phyloP scores from a whole-genome alignment of 1,140 invertebrate species.

The Drosophila cardini region DNA sequence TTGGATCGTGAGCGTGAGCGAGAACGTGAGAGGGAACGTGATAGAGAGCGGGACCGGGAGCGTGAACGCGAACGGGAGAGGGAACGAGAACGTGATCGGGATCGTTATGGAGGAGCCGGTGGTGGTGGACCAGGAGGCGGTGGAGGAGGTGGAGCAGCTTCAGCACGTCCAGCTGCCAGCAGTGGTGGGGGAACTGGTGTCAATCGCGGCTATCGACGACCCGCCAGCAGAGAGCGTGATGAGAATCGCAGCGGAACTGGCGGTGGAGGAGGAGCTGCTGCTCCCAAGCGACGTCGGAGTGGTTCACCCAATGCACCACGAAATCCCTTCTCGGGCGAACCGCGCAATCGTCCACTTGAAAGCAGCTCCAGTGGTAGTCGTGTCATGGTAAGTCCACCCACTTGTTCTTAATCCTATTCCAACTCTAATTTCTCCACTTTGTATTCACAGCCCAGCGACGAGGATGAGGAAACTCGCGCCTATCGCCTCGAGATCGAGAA shows the following conservation, averaged over 20 bases:
- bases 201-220: slow-evolving; percentile 56
- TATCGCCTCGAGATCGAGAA: slow-evolving; percentile 89
- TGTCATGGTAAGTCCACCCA: slow-evolving; percentile 50
- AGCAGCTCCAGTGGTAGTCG: slow-evolving; percentile 55
- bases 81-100: slow-evolving; percentile 38
- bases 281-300: slow-evolving; percentile 77
- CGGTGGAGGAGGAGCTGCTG: slow-evolving; percentile 27
- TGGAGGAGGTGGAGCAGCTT: not conserved
- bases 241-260: slow-evolving; percentile 55
- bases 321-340: slow-evolving; percentile 70
- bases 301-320: slow-evolving; percentile 52
- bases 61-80: slow-evolving; percentile 30
- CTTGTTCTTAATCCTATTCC: not conserved
- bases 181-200: slow-evolving; percentile 11
- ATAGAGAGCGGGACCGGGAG: slow-evolving; percentile 53
- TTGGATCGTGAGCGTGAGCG: slow-evolving; percentile 71
- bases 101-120: slow-evolving; percentile 36
- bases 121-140: slow-evolving; percentile 5
- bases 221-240: slow-evolving; percentile 57
- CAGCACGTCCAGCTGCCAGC: slow-evolving; percentile 15
- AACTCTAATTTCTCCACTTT: not conserved
- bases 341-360: slow-evolving; percentile 51
- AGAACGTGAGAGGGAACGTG: slow-evolving; percentile 68
- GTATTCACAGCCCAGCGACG: slow-evolving; percentile 84
- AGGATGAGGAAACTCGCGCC: slow-evolving; percentile 88